These are phyloP conservation scores for Gambusia affinis DNA, from an alignment of 2,113 vertebrate species.

Conservation along the genomic window DNA sequence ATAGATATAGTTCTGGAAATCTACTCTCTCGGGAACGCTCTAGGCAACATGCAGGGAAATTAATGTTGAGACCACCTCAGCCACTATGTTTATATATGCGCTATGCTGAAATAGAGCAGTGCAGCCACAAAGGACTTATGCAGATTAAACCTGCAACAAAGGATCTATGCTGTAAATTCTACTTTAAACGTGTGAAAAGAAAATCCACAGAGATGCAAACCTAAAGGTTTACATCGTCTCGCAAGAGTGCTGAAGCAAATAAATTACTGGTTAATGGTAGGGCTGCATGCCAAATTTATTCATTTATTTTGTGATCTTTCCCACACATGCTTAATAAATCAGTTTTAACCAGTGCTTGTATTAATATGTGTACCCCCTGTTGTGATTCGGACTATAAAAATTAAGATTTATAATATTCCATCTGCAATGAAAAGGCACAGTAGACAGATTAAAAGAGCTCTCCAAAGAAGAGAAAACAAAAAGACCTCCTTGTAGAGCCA, in stretches of 20 bases:
- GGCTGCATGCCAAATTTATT: constrained; percentile 24
- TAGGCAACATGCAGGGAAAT: constrained; percentile 42
- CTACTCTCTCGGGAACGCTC: constrained; percentile 44
- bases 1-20: constrained; percentile 32
- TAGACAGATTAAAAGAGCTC: constrained; percentile 32
- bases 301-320: constrained; percentile 38
- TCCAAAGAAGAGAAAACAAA: constrained; percentile 27
- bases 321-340: constrained; percentile 31
- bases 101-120: constrained; percentile 37
- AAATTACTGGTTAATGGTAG: constrained; percentile 42
- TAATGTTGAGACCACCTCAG: constrained; percentile 34
- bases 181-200: constrained; percentile 19
- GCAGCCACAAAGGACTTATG: constrained; percentile 30
- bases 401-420: constrained; percentile 43
- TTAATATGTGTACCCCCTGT: constrained; percentile 22
- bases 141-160: constrained; percentile 40
- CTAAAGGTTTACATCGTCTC: constrained; percentile 27
- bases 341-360: constrained; percentile 30
- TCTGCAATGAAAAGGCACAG: constrained; percentile 6
- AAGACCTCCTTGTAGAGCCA: constrained; percentile 36
- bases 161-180: constrained; percentile 33
- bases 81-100: constrained; percentile 44
- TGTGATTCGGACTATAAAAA: constrained; percentile 33
- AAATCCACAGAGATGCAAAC: constrained; percentile 28
- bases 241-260: constrained; percentile 37